Evolutionary conservation across 2,797 vertebrate genomes (phyloP).

Genomic region (Coracias cyanogaster): DNA sequence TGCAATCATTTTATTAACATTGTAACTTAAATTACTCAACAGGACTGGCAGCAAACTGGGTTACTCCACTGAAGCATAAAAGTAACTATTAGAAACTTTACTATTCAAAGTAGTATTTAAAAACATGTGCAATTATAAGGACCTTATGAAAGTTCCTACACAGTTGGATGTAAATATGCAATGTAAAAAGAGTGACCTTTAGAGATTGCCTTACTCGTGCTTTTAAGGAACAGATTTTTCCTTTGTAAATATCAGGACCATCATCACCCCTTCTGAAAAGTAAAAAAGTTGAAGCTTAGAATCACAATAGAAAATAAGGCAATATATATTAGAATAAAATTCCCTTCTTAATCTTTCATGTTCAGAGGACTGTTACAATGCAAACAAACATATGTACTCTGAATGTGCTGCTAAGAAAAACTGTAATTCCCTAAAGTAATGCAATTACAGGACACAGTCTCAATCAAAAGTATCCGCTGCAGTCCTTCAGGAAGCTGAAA

Average conservation of each 20-base stretch:
- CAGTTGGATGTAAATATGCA: not conserved
- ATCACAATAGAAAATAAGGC: not conserved
- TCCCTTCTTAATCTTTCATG: not conserved
- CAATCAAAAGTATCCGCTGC: not conserved
- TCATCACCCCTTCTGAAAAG: constrained; percentile 72
- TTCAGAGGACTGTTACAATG: not conserved
- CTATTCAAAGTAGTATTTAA: not conserved
- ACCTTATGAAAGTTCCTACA: not conserved
- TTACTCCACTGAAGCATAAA: not conserved
- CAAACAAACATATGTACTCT: not conserved
- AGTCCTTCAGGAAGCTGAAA: not conserved
- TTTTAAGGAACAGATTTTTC: constrained; percentile 90
- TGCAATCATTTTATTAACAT: not conserved
- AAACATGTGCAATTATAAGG: not conserved
- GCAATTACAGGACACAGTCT: not conserved
- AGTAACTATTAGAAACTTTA: not conserved
- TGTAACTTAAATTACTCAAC: not conserved
- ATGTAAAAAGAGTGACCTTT: constrained; percentile 15
- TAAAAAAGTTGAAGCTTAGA: not conserved
- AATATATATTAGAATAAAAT: not conserved
- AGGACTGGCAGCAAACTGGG: not conserved
- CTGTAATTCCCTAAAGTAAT: not conserved
- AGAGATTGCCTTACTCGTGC: constrained; percentile 86
- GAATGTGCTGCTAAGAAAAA: not conserved
- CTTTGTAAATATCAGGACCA: constrained; percentile 76